These are phyloP conservation scores for Scaptomyza graminum DNA, from an alignment of 1,140 invertebrate genomes.

Conservation along the genomic window DNA sequence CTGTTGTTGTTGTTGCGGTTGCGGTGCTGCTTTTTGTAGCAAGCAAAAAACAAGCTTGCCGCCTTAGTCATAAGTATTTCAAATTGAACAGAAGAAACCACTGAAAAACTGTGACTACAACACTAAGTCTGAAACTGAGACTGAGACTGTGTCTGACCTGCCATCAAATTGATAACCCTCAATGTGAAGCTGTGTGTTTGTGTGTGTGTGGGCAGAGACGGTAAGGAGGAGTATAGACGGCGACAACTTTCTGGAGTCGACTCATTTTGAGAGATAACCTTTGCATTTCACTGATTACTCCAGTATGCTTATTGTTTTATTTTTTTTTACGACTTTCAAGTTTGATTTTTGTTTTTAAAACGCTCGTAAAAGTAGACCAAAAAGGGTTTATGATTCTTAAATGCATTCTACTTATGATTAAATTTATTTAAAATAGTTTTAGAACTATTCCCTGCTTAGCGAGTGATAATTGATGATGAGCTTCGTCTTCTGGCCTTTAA, in stretches of 20 bases:
- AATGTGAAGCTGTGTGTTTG: neutral
- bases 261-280: constrained; percentile 52
- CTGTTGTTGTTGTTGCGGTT: constrained; percentile 3
- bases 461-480: constrained; percentile 32
- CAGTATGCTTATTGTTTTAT: constrained; percentile 14
- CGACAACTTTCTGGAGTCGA: constrained; percentile 54
- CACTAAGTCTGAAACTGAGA: constrained; percentile 1
- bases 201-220: neutral
- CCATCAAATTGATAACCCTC: constrained; percentile 71
- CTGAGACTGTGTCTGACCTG: constrained; percentile 44
- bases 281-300: constrained; percentile 53
- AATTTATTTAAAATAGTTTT: constrained; percentile 46
- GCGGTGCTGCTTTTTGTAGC: constrained; percentile 43
- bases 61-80: constrained; percentile 70
- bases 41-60: constrained; percentile 50
- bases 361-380: constrained; percentile 52
- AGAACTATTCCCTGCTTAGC: constrained; percentile 1
- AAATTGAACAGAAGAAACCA: constrained; percentile 54
- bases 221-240: constrained; percentile 17
- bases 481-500: constrained; percentile 6
- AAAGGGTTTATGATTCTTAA: constrained; percentile 58
- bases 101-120: constrained; percentile 38
- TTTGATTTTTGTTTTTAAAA: constrained; percentile 9
- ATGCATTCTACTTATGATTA: constrained; percentile 56
- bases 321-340: constrained; percentile 25